Conservation (phyloP, 2,797 vertebrate species). For the Pipistrellus pygmaeus region DNA sequence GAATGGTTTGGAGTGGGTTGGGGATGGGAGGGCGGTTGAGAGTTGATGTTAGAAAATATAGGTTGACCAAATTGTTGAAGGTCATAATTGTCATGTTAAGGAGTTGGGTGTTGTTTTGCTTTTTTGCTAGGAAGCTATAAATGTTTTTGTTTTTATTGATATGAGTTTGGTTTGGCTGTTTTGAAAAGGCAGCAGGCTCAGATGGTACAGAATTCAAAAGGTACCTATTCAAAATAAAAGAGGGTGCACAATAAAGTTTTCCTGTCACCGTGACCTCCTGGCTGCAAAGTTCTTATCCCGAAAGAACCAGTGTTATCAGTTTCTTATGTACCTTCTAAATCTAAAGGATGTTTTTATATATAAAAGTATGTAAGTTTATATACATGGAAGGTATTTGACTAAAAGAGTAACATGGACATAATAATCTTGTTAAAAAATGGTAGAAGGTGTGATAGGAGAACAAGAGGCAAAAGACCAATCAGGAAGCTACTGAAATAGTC, state of each 20-base stretch:
- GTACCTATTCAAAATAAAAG: neutral
- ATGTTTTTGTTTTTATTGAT: conserved; percentile 41
- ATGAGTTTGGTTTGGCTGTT: neutral
- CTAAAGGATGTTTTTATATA: conserved; percentile 35
- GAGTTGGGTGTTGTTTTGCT: neutral
- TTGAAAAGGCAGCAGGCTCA: conserved; percentile 34
- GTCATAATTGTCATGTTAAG: neutral
- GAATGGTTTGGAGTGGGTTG: neutral
- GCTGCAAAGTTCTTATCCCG: conserved; percentile 8
- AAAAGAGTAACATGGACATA: neutral
- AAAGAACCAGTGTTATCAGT: neutral
- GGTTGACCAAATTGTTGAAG: neutral
- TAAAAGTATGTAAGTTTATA: neutral
- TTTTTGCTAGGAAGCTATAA: neutral
- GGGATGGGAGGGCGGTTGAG: neutral
- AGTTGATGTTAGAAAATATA: conserved; percentile 15
- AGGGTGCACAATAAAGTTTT: neutral
- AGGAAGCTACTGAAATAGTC: conserved; percentile 12
- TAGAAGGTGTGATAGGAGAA: neutral
- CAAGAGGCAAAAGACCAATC: neutral
- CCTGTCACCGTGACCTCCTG: neutral
- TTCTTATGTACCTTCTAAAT: conserved; percentile 19
- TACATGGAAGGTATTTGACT: neutral
- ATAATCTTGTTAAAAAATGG: neutral
- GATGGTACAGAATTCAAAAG: conserved; percentile 30